Conservation (phyloP, 2,797 vertebrate genomes). For the Propithecus perrieri region DNA sequence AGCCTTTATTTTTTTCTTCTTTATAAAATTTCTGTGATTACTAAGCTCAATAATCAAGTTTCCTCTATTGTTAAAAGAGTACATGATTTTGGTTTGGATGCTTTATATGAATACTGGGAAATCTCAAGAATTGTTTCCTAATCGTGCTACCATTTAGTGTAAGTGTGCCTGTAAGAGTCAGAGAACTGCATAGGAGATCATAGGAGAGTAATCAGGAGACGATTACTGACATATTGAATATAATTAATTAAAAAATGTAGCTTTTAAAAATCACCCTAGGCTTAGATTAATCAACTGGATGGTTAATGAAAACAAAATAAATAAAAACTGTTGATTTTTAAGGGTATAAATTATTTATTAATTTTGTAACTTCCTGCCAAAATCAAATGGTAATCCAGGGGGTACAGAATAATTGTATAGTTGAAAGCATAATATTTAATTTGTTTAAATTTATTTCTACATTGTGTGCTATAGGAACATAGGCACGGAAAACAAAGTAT, state of each 20-base stretch:
- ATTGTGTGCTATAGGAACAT: neutral
- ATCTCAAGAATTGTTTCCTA: neutral
- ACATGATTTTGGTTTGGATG: neutral
- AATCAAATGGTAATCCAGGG: accelerated
- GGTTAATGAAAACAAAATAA: neutral
- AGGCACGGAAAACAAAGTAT: neutral
- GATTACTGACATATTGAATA: neutral
- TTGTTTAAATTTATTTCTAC: neutral
- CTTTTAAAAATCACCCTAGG: neutral
- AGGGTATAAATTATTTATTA: neutral
- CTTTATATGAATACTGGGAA: neutral
- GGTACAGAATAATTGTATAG: neutral
- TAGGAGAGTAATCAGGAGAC: neutral
- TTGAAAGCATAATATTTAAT: neutral
- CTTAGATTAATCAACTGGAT: neutral
- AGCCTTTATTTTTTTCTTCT: neutral
- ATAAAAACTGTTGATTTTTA: neutral
- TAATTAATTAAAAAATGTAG: neutral
- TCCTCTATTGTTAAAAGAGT: neutral
- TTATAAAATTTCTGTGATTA: neutral
- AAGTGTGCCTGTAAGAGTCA: neutral
- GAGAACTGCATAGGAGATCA: neutral
- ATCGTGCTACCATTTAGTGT: neutral
- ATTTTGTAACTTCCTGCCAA: neutral
- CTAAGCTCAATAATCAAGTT: neutral